Evolutionary conservation across 2,888 invertebrate species (phyloP).

Genomic region (Linyphia triangularis): DNA sequence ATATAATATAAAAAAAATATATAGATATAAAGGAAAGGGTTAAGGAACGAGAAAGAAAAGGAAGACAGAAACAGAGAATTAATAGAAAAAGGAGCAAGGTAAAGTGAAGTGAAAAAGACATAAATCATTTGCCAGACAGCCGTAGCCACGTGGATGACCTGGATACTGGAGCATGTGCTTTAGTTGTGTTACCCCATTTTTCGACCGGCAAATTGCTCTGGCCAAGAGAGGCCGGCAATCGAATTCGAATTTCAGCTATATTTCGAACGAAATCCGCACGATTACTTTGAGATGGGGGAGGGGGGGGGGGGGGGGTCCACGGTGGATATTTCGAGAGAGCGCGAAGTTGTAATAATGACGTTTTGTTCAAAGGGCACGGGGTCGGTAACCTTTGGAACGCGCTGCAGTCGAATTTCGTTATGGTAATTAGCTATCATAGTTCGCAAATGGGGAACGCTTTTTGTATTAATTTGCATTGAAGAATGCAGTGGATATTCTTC

Average conservation of each 20-base stretch:
- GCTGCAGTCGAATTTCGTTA: no score
- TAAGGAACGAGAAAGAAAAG: background rate
- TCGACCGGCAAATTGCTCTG: conserved; percentile 20
- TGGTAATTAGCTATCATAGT: no score
- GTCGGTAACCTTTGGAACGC: no score
- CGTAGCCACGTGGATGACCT: conserved; percentile 72
- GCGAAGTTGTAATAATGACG: no score
- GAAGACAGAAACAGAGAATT: conserved; percentile 20
- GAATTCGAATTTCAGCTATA: conserved; percentile 6
- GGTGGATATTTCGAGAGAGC: no score
- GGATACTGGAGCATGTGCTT: conserved; percentile 29
- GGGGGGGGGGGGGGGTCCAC: background rate
- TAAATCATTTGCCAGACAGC: conserved; percentile 63
- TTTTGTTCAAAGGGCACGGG: no score
- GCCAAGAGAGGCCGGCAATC: conserved; percentile 6
- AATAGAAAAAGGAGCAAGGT: background rate
- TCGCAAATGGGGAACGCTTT: no score
- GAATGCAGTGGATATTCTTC: no score
- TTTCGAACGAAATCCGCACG: background rate
- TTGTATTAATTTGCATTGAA: no score
- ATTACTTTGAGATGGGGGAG: background rate
- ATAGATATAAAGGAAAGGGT: background rate
- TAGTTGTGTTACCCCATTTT: background rate
- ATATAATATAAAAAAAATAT: background rate
- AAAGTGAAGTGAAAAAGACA: background rate